Base-by-base conservation (phyloP, 2,888 invertebrate genomes). In the Lathronympha strigana region DNA sequence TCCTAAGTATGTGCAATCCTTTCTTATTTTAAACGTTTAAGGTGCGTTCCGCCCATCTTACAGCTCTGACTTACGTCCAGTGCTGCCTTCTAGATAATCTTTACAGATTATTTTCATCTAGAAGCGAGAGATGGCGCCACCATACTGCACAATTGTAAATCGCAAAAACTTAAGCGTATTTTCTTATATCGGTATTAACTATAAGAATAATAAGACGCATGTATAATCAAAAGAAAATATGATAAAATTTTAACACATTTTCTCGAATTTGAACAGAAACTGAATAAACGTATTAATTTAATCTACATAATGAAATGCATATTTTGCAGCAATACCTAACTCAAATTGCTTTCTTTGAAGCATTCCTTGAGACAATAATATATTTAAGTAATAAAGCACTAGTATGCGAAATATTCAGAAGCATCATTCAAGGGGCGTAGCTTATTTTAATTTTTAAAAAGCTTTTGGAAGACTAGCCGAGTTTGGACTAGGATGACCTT, bases 391-490 rank as follows among this genome's bases (percentile, higher is more conserved):
- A 51, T 43, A 21, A 40, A 51, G 40, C n/a, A n/a, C 40, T 40
- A n/a, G n/a, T n/a, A 51, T 50, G 40, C 11, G 6, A 17, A 28
- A 28, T 33, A 51, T 61, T 50, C 13, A 11, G 17, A 13, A 38
- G 33, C 6, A 31, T 25, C 17, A 51, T 53, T 61, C 51, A 15
- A 43, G 11, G 31, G 43, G 21, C 51, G 61, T 25, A 51, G 50
- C 36, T 11, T 21, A 19, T 61, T 61, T 61, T 28, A 50, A 50
- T 61, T 61, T 47, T 61, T 28, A 40, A 43, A 5, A 21, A 51
- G 31, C 28, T 40, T 54, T 51, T 23, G 9, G 19, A 4, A 9
- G 43, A 8, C n/a, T n/a, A n/a, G n/a, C n/a, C n/a, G n/a, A 23
- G 9, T 47, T 21, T 2, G 50, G 19, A 38, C 9, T 2, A 13